Percentiles rank a stretch among this genome's conserved stretches.
phyloP scores from a whole-genome alignment of 2,113 vertebrate species.

The Oenanthe oenanthe region DNA sequence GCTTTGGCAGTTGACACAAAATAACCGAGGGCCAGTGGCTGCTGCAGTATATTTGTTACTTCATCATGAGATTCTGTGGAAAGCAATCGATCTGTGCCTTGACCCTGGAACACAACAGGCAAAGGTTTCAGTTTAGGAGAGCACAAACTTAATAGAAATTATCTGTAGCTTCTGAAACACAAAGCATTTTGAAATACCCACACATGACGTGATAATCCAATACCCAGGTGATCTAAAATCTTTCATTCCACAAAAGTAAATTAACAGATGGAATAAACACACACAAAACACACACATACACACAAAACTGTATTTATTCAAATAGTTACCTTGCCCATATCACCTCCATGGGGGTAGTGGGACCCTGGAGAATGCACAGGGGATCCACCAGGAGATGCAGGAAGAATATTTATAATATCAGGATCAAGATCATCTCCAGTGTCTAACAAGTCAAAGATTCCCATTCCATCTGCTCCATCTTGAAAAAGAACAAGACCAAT shows the following conservation, averaged over 20 bases:
- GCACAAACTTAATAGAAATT: not conserved
- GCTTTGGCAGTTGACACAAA: conserved; percentile 98
- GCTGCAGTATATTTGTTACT: conserved; percentile 97
- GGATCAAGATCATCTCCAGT: conserved; percentile 91
- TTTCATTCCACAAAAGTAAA: not conserved
- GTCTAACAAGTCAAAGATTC: conserved; percentile 91
- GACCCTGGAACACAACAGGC: conserved; percentile 81
- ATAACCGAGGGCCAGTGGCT: conserved; percentile 97
- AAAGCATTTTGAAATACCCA: not conserved
- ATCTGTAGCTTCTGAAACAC: not conserved
- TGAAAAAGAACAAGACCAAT: conserved; percentile 23
- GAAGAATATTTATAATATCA: conserved; percentile 96
- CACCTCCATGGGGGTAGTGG: conserved; percentile 92
- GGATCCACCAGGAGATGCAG: conserved; percentile 90
- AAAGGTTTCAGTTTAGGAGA: not conserved
- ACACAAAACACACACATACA: not conserved
- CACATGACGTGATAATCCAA: not conserved
- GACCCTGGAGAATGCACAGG: conserved; percentile 95
- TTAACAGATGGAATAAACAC: not conserved
- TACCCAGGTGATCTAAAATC: not conserved
- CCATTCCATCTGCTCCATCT: conserved; percentile 95
- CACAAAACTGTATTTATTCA: not conserved
- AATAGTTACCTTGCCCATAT: conserved; percentile 88
- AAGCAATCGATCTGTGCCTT: conserved; percentile 91
- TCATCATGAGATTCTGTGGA: conserved; percentile 96